Conservation (phyloP, 2,113 vertebrate genomes). For the Pipa parva region DNA sequence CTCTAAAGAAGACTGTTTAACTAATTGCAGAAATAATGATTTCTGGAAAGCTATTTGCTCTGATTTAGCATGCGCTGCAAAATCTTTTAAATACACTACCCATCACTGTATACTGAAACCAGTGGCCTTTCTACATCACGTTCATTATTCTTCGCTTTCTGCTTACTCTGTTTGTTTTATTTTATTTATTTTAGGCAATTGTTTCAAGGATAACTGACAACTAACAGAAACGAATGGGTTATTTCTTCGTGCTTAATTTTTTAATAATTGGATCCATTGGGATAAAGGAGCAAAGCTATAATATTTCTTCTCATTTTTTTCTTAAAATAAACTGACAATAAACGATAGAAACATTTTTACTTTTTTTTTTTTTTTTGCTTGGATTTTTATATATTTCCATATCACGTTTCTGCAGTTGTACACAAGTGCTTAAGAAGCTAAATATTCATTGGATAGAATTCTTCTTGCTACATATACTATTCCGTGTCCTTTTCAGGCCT, state of each 20-base stretch:
- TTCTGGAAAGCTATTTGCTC: too few relatives aligned
- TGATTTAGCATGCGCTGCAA: too few relatives aligned
- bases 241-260: conserved; percentile 1
- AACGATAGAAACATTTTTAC: conserved; percentile 2
- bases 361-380: conserved; percentile 1
- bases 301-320: too few relatives aligned
- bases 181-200: too few relatives aligned
- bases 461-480: conserved; percentile 17
- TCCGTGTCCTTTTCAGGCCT: neutral
- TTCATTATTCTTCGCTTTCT: too few relatives aligned
- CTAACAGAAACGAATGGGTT: neutral
- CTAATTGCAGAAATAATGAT: too few relatives aligned
- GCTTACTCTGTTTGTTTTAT: too few relatives aligned
- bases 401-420: conserved; percentile 19
- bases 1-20: too few relatives aligned
- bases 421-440: conserved; percentile 25
- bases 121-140: too few relatives aligned
- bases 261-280: neutral
- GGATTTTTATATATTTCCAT: conserved; percentile 21
- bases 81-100: too few relatives aligned
- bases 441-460: conserved; percentile 30
- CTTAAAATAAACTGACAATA: neutral
- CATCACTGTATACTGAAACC: too few relatives aligned
- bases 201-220: too few relatives aligned
- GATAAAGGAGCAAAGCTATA: neutral